Percentiles rank a stretch among this genome's conserved stretches.
Conservation (phyloP, 2,888 invertebrate species). For the Ochropacha duplaris region DNA sequence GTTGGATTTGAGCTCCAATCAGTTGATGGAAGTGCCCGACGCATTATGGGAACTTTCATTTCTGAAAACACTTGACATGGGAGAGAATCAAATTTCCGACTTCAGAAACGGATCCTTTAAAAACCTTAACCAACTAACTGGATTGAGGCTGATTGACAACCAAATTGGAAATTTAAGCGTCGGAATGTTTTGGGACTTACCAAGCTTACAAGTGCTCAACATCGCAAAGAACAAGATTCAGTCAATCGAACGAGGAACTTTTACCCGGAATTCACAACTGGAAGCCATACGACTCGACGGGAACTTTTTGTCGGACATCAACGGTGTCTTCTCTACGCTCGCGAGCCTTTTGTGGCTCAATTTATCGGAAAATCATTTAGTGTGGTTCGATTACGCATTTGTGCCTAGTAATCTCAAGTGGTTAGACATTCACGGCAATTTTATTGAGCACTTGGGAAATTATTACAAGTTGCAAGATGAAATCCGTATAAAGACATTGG, state of each 20-base stretch:
- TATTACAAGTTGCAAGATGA: conserved; percentile 93
- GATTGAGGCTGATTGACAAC: conserved; percentile 94
- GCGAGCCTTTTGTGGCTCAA: conserved; percentile 94
- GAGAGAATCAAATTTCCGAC: conserved; percentile 93
- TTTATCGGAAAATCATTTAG: conserved; percentile 94
- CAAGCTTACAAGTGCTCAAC: conserved; percentile 92
- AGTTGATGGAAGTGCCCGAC: conserved; percentile 90
- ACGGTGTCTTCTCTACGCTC: conserved; percentile 93
- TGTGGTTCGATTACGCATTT: conserved; percentile 97
- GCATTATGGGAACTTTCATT: conserved; percentile 91
- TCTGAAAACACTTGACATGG: conserved; percentile 94
- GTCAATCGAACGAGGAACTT: conserved; percentile 91
- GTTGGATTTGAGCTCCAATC: conserved; percentile 94
- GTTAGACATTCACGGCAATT: conserved; percentile 95
- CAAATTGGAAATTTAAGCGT: conserved; percentile 92
- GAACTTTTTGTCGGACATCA: conserved; percentile 94
- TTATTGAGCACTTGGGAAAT: conserved; percentile 93
- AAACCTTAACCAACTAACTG: conserved; percentile 93
- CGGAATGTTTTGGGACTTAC: conserved; percentile 94
- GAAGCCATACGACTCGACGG: conserved; percentile 94
- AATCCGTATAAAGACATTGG: conserved; percentile 91
- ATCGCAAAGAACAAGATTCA: conserved; percentile 95
- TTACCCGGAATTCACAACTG: conserved; percentile 90
- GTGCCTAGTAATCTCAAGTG: conserved; percentile 94
- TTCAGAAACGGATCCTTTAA: conserved; percentile 93